phyloP scores from a whole-genome alignment of 2,113 vertebrate genomes.

The Nansenia antarctica region DNA sequence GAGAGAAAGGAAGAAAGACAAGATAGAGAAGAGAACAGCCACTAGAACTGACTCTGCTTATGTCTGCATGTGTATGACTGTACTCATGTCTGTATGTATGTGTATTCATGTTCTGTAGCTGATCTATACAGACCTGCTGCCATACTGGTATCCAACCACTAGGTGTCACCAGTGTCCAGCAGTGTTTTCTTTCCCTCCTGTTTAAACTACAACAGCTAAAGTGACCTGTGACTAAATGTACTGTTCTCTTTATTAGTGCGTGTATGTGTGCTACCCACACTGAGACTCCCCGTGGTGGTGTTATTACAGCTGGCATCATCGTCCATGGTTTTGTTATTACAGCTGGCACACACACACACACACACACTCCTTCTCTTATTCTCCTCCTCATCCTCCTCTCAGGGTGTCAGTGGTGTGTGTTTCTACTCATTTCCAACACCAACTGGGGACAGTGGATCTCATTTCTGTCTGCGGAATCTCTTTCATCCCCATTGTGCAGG shows the following conservation, averaged over 20 bases:
- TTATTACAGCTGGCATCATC: background rate
- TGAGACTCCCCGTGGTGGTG: background rate
- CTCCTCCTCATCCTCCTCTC: background rate
- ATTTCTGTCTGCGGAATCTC: background rate
- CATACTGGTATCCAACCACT: conserved; percentile 24
- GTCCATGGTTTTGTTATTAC: background rate
- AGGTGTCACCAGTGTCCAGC: conserved; percentile 25
- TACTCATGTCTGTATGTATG: background rate
- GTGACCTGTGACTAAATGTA: background rate
- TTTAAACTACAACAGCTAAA: background rate
- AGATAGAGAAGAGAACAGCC: background rate
- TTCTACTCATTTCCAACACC: background rate
- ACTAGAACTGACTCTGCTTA: background rate
- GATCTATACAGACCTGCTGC: background rate
- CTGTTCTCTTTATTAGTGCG: background rate
- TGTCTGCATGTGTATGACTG: background rate
- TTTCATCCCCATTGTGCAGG: too few relatives aligned
- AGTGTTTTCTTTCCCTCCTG: background rate
- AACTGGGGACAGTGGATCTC: background rate
- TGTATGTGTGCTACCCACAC: background rate
- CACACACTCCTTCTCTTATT: background rate
- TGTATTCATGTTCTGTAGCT: background rate
- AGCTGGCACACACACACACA: background rate
- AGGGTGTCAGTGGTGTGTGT: background rate
- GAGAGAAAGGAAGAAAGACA: background rate